phyloP scores from a whole-genome alignment of 2,888 invertebrate species.

The Endotricha flammealis region DNA sequence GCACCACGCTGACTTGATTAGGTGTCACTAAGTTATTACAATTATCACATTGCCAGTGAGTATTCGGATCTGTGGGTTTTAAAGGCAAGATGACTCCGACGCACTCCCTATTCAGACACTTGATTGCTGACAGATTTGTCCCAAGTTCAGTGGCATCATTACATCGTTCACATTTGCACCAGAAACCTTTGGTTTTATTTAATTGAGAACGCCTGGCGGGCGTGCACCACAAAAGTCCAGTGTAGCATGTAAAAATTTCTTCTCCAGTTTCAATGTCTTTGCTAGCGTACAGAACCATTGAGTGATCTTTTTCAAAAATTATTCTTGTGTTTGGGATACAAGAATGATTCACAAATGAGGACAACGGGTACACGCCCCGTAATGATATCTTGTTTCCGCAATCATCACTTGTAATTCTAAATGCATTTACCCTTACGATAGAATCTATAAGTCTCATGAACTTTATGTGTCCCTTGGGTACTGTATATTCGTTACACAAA shows the following conservation, averaged over 20 bases:
- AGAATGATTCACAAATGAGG: conserved; percentile 82
- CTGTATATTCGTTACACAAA: conserved; percentile 54
- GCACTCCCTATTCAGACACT: conserved; percentile 71
- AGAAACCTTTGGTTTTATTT: conserved; percentile 80
- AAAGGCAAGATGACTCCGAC: conserved; percentile 74
- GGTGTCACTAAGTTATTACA: conserved; percentile 57
- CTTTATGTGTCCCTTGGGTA: conserved; percentile 68
- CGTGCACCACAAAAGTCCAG: conserved; percentile 83
- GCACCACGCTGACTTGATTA: conserved; percentile 62
- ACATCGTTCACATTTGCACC: conserved; percentile 81
- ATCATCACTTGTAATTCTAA: conserved; percentile 66
- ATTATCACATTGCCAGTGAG: conserved; percentile 77
- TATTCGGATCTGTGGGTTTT: conserved; percentile 58
- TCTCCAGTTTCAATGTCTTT: conserved; percentile 75
- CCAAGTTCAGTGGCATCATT: conserved; percentile 80
- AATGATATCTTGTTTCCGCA: conserved; percentile 54
- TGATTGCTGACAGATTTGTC: conserved; percentile 71
- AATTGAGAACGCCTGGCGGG: conserved; percentile 79
- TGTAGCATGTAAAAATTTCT: conserved; percentile 82
- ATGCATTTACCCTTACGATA: conserved; percentile 81
- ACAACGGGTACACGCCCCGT: conserved; percentile 81
- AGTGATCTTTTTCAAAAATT: conserved; percentile 71
- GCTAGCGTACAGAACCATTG: conserved; percentile 79
- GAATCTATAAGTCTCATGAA: conserved; percentile 74
- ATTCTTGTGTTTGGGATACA: conserved; percentile 83